Base-by-base conservation (phyloP, 1,140 invertebrate species). In the Mylabris phalerata region DNA sequence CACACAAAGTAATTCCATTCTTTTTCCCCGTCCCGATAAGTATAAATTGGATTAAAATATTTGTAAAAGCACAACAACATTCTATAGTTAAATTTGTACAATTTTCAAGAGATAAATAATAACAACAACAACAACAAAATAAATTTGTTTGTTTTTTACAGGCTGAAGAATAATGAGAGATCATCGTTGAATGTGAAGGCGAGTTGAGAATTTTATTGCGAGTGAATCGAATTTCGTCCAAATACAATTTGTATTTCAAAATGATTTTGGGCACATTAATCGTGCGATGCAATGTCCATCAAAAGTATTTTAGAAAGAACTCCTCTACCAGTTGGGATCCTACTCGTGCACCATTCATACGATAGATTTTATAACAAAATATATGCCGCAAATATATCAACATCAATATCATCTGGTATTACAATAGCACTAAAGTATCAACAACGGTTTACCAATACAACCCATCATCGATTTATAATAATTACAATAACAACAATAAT, bases 281-380 rank as follows among this genome's bases (percentile, higher is more conserved):
- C 46, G 49, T 50, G 57, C 50, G 52, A 63, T 63, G 61, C 61
- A 49, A 63, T 63, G 61, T 55, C 24, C 44, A 40, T 48, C 44
- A 52, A 51, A 46, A 48, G 43, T 48, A 48, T 46, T 40, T 32
- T 50, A 42, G 24, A 41, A 46, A 25, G 42, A 41, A 59, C 40
- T 55, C 43, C 51, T 32, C 38, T 13, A 32, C 50, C 45, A 50
- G 43, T 42, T 60, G 61, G 52, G 61, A 60, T 46, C 52, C 61
- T 11, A 60, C 57, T 48, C 58, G 57, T 44, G 48, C 52, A 40
- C 58, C 52, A 9, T 57, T 32, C 46, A 51, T 58, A 45, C 61
- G 56, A 13, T 62, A 62, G 48, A 51, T 47, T 4, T 11, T 19
- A 19, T 19, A 19, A 19, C 1, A 19, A 19, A 19, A 42, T n/a